These are phyloP conservation scores for Acrossocheilus wenchowensis DNA, from an alignment of 2,797 vertebrate genomes.

Conservation along the genomic window DNA sequence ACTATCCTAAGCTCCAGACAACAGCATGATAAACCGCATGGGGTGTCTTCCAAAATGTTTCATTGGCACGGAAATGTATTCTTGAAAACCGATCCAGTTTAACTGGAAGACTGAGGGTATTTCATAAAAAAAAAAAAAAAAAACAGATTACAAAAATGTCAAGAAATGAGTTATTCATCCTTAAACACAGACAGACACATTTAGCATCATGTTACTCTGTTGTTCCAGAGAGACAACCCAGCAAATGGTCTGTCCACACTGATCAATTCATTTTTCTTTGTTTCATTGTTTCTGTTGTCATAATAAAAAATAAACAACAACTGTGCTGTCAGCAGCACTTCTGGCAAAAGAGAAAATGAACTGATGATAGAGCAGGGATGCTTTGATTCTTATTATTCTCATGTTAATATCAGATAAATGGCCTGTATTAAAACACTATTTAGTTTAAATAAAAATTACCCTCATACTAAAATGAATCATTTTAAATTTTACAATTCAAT, in stretches of 20 bases:
- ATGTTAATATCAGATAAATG: neutral
- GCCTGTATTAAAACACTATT: neutral
- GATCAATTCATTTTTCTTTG: conserved; percentile 26
- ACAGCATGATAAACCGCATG: conserved; percentile 18
- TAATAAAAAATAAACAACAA: conserved; percentile 23
- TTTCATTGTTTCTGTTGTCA: conserved; percentile 22
- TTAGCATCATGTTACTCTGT: conserved; percentile 42
- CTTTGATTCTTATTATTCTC: neutral
- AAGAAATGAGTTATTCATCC: conserved; percentile 43
- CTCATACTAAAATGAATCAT: neutral
- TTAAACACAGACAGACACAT: conserved; percentile 22
- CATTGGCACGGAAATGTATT: neutral
- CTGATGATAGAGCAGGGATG: neutral
- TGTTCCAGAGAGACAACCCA: conserved; percentile 27
- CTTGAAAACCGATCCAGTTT: conserved; percentile 8
- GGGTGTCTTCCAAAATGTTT: neutral
- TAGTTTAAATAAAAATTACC: neutral
- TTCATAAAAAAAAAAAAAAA: neutral
- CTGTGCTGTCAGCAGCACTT: conserved; percentile 31
- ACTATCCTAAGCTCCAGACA: conserved; percentile 28
- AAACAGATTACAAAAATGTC: conserved; percentile 3
- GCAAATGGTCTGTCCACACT: conserved; percentile 30
- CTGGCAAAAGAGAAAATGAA: conserved; percentile 16
- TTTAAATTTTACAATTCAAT: neutral
- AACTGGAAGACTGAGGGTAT: conserved; percentile 25